Evolutionary conservation across 53 echinoderm and acorn worm species (phyloP), one percentile per base, ranked within the genome.

Genomic region (Henricia sp.): DNA sequence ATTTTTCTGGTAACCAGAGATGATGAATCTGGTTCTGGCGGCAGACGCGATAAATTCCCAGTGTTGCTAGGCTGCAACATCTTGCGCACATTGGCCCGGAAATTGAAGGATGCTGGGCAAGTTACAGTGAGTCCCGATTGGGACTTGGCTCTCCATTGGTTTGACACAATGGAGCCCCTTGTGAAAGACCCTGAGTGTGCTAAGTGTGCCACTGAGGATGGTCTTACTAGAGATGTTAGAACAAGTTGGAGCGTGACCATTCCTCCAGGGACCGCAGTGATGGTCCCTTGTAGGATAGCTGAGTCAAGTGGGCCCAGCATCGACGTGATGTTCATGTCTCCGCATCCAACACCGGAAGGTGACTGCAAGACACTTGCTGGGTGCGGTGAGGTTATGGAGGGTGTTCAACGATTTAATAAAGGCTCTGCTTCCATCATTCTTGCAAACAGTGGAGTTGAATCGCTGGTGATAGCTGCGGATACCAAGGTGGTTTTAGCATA

Each of bases 21-120:
- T 64, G 36, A 64, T 6, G 34, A 12, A 29, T 6, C 28, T 33
- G 27, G 62, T 34, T 19, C 36, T 16, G 65, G 65, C 19, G n/a
- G 36, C 12, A 64, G 65, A 23, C 65, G 65, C 34, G 65, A 64
- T 36, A 64, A 33, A 23, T 64, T 64, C 33, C 65, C 65, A 4
- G 65, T 64, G 12, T 30, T 64, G 36, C 65, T 64, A 19, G 65
- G 65, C 13, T 64, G 65, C 24, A 64, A 64, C 33, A 36, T 64
- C 12, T n/a, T 64, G 1, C 34, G 19, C 3, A 16, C 17, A 35
- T 35, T 64, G 36, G 65, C 36, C 24, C 34, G 4, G 65, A 36
- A 35, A 23, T 64, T 64, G 65, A 36, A 12, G 34, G 36, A 35
- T 64, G 36, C 19, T 64, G 20, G 27, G 57, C 57, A 19, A 21